phyloP scores from a whole-genome alignment of 2,797 vertebrate species.

The Hapalemur alaotrensis region DNA sequence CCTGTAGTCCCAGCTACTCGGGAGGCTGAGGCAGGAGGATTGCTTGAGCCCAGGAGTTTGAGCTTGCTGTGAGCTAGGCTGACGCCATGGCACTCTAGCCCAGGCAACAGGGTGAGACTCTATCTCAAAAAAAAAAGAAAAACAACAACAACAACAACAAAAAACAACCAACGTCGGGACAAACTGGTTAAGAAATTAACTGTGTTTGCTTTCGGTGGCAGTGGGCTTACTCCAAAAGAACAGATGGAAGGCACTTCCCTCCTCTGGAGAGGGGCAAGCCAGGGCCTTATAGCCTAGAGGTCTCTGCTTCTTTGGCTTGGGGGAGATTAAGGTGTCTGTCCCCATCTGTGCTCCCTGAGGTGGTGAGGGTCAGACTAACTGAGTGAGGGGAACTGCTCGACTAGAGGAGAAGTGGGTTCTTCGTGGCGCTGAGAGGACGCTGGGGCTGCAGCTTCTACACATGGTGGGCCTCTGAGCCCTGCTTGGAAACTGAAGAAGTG shows the following conservation, averaged over 20 bases:
- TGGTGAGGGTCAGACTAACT: not conserved
- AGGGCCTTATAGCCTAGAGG: not conserved
- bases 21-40: no score
- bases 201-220: not conserved
- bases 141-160: no score
- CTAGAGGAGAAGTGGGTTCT: not conserved
- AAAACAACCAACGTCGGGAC: not conserved
- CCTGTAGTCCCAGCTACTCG: no score
- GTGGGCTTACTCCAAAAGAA: not conserved
- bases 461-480: not conserved
- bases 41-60: no score
- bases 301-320: not conserved
- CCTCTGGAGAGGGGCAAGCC: not conserved
- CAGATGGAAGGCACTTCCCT: not conserved
- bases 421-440: fast-evolving
- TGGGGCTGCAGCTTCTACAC: not conserved
- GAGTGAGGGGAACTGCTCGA: not conserved
- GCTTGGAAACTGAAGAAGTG: not conserved
- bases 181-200: not conserved
- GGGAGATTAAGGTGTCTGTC: not conserved
- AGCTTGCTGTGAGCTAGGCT: no score
- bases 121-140: no score
- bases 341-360: not conserved
- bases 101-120: no score
- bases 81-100: no score